Evolutionary conservation across 2,797 vertebrate species (phyloP).

Genomic region (Ara ararauna): DNA sequence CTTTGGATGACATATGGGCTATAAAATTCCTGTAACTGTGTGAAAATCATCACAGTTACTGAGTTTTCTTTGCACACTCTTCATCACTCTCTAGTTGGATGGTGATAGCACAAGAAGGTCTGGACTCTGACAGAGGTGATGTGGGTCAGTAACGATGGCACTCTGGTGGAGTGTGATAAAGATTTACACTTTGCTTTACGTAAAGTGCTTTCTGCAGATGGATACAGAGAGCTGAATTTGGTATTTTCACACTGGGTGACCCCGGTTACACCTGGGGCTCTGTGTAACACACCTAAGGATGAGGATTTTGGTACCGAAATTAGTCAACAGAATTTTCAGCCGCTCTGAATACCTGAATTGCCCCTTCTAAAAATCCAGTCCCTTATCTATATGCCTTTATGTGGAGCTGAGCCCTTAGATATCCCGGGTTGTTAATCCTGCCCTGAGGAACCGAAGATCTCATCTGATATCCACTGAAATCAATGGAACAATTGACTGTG

Average conservation of each 20-base stretch:
- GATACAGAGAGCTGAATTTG: not conserved
- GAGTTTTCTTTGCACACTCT: not conserved
- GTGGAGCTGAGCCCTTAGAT: slow-evolving; percentile 4
- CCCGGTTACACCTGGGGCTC: not conserved
- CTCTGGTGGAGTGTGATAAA: not conserved
- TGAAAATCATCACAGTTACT: not conserved
- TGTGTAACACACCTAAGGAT: not conserved
- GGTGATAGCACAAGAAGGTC: not conserved
- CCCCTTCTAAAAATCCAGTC: not conserved
- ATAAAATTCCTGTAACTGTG: not conserved
- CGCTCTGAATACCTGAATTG: not conserved
- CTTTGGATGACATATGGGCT: not conserved
- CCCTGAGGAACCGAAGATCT: slow-evolving; percentile 23
- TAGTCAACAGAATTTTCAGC: not conserved
- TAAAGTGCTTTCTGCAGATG: not conserved
- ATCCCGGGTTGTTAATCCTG: slow-evolving; percentile 21
- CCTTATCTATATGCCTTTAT: not conserved
- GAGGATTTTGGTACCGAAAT: not conserved
- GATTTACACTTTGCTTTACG: not conserved
- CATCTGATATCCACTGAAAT: not conserved
- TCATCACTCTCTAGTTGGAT: accelerated
- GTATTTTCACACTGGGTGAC: not conserved
- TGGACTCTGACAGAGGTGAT: not conserved
- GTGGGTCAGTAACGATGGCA: accelerated
- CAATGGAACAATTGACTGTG: slow-evolving; percentile 48